Evolutionary conservation across 1,140 invertebrate genomes (phyloP).

Genomic region (Lepidurus arcticus): DNA sequence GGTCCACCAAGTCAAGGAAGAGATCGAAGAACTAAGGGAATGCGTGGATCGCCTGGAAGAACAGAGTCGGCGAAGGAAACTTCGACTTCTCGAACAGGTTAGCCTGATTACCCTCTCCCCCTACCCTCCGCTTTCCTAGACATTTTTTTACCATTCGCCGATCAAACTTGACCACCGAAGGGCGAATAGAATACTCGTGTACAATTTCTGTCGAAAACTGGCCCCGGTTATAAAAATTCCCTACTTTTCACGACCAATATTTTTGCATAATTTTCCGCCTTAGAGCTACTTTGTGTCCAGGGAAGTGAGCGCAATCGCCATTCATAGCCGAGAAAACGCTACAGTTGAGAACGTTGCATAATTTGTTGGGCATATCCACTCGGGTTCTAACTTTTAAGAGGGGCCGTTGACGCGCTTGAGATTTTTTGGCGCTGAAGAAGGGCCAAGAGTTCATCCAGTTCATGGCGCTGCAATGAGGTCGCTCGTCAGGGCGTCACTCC

Average conservation of each 20-base stretch:
- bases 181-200: no score
- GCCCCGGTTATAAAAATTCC: no score
- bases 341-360: neutral
- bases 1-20: conserved; percentile 86
- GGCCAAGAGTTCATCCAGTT: neutral
- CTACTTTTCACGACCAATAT: no score
- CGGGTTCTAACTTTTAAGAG: neutral
- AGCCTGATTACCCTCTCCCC: neutral
- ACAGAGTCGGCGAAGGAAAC: conserved; percentile 53
- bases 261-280: no score
- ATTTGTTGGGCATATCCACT: neutral
- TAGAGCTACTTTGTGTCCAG: no score
- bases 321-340: neutral
- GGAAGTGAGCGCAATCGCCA: neutral
- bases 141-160: neutral
- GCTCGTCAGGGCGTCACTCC: neutral
- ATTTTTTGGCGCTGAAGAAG: neutral
- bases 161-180: neutral
- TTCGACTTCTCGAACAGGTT: conserved; percentile 39
- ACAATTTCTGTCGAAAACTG: no score
- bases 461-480: neutral
- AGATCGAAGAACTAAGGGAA: conserved; percentile 83
- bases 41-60: conserved; percentile 84
- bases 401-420: neutral
- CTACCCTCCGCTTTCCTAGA: neutral